Base-by-base conservation (phyloP, 2,888 invertebrate genomes). In the Oithona nana region DNA sequence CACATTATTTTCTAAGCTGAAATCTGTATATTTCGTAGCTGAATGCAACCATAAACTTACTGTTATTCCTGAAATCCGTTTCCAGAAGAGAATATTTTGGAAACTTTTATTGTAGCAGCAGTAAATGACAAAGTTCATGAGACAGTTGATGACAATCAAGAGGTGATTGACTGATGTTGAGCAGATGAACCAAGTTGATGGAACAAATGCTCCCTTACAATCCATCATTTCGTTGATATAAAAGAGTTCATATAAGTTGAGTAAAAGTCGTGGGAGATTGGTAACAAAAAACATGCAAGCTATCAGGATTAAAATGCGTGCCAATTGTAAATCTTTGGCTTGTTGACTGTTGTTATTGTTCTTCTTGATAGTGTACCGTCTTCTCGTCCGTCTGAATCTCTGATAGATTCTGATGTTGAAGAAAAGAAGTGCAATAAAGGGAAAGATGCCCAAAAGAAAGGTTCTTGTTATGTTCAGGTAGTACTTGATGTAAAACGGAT, bases 211-310 rank as follows among this genome's bases (percentile, higher is more conserved):
- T 1, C 50, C 59, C 11, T 50, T 24, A 28, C 48, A 59, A 3
- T 16, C 26, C 22, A 59, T 50, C 48, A 59, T 48, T 22, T 22
- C 26, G 24, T 59, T 29, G 4, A 59, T 50, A 4, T 59, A 28
- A 26, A 49, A 48, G 6, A 39, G 49, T 28, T 59, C 59, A 26
- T 59, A 59, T 1, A 59, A 24, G 28, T 59, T 50, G 16, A 59
- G 20, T 8, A 59, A 29, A 3, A 59, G 50, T 28, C 59, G 3
- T 3, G 49, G 59, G 20, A 49, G 28, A 28, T 59, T 59, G 48
- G 59, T 59, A 16, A 59, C 48, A n/a, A 59, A 26, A 26, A 59
- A 59, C 48, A 59, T 49, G 50, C 59, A 59, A 24, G 50, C 59
- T 26, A 59, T 50, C 13, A 24, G 22, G 22, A 59, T 50, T 2